Base-by-base conservation (phyloP, 2,888 invertebrate genomes). In the Amiota mariae region DNA sequence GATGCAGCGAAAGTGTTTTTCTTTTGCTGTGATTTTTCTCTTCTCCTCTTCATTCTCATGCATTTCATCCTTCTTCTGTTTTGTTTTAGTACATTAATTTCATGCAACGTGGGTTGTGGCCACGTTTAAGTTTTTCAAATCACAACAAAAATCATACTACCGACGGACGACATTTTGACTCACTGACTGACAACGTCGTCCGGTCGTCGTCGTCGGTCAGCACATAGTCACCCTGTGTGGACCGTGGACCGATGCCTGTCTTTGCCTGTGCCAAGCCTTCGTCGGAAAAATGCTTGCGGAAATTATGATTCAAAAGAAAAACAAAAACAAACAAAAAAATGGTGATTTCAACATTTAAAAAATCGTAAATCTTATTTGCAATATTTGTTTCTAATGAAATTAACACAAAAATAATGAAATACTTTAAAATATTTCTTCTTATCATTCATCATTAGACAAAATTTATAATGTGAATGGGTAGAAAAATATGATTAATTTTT, bases 1-100 rank as follows among this genome's bases (percentile, higher is more conserved):
- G 71, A 12, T 59, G 76, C 76, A 59, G 84, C 80, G 83, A 83
- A 83, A 83, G 83, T 86, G 86, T 79, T 84, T 68, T 24, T 63
- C 13, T 46, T 63, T 36, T 59, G 15, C 20, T 18, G 15, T 59
- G 59, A 59, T 18, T 18, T 59, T 20, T 36, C 36, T 36, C 36
- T 0, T 6, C 36, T 36, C 6, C 36, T 36, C 3, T 24, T 3
- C 24, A 24, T 3, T 24, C 24, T 24, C 24, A 6, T 36, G 36
- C 36, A 36, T 36, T 36, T 36, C 6, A 6, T 36, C 36, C 36
- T 36, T 36, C 36, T 8, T 20, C 59, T 15, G n/a, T n/a, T 0
- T n/a, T 12, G 54, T 51, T 51, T 4, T 51, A 4, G 12, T 20
- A 59, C 47, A 63, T 63, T 36, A 68, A 54, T 51, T 68, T 51